phyloP scores from a whole-genome alignment of 2,113 vertebrate species.

The Chionodraco myersi region DNA sequence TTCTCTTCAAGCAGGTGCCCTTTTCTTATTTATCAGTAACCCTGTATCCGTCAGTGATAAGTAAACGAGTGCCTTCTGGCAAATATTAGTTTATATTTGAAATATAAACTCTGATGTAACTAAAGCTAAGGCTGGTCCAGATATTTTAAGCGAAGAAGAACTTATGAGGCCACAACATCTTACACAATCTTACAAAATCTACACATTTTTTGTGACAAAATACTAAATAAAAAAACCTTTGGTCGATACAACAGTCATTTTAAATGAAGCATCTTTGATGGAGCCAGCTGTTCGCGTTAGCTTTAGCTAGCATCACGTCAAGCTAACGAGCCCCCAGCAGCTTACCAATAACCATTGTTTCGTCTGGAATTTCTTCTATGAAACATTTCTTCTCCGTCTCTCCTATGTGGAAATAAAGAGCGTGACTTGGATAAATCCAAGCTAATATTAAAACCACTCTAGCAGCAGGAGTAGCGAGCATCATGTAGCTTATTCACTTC shows the following conservation, averaged over 20 bases:
- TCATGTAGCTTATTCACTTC: conserved; percentile 49
- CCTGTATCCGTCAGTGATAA: neutral
- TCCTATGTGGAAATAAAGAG: conserved; percentile 93
- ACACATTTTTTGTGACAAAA: neutral
- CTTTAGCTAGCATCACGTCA: conserved; percentile 30
- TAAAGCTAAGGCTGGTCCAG: neutral
- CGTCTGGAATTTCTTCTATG: conserved; percentile 94
- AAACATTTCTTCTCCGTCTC: conserved; percentile 96
- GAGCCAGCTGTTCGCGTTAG: conserved; percentile 42
- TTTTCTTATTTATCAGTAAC: too few species aligned
- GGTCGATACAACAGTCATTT: neutral
- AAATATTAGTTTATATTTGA: neutral
- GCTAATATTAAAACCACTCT: conserved; percentile 45
- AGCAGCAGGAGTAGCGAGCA: conserved; percentile 45
- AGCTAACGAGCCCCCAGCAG: conserved; percentile 3
- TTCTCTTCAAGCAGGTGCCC: too few species aligned
- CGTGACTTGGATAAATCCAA: conserved; percentile 68
- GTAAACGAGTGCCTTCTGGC: too few species aligned
- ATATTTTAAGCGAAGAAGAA: neutral
- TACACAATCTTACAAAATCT: too few species aligned
- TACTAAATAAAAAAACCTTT: too few species aligned
- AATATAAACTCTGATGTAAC: neutral
- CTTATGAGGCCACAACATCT: neutral
- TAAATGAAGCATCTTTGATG: neutral
- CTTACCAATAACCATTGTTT: conserved; percentile 96